These are phyloP conservation scores for Aspidiotus rigidus DNA, from an alignment of 2,888 invertebrate genomes.

Conservation along the genomic window DNA sequence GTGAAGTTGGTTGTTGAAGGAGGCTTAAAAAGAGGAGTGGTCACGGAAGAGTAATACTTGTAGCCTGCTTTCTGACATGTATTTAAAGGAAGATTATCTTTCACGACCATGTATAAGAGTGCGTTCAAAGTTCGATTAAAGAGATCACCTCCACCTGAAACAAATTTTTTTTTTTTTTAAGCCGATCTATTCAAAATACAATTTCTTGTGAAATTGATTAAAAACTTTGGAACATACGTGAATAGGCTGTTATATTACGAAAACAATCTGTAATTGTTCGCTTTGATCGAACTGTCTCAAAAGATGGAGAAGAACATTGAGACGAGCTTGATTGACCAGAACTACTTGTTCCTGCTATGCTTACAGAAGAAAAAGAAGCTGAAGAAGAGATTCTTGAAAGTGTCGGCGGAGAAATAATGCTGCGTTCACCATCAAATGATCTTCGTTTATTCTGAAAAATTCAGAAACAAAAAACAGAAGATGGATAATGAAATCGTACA, in stretches of 20 bases:
- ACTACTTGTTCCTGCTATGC: not conserved
- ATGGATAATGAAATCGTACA: not conserved
- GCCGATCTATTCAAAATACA: not conserved
- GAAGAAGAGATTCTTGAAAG: not conserved
- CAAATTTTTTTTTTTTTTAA: not conserved
- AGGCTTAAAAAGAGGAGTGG: not conserved
- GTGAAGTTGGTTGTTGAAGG: not conserved
- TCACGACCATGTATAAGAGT: not conserved
- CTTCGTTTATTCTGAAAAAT: not conserved
- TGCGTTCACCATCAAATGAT: not conserved
- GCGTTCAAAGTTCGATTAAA: not conserved
- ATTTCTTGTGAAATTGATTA: not conserved
- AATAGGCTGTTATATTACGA: not conserved
- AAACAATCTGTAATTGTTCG: not conserved
- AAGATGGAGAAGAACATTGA: not conserved
- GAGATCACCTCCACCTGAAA: not conserved
- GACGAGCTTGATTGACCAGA: not conserved
- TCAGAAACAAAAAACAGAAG: not conserved
- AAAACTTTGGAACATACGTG: not conserved
- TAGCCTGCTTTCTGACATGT: not conserved
- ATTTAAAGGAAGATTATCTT: not conserved
- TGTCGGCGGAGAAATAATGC: not conserved
- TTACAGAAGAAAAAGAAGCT: not conserved
- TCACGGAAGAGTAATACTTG: not conserved
- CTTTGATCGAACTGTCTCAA: not conserved